Percentiles rank a stretch among this genome's conserved stretches.
Evolutionary conservation across 2,113 vertebrate species (phyloP).

Genomic region (Vulpes ferrilata): DNA sequence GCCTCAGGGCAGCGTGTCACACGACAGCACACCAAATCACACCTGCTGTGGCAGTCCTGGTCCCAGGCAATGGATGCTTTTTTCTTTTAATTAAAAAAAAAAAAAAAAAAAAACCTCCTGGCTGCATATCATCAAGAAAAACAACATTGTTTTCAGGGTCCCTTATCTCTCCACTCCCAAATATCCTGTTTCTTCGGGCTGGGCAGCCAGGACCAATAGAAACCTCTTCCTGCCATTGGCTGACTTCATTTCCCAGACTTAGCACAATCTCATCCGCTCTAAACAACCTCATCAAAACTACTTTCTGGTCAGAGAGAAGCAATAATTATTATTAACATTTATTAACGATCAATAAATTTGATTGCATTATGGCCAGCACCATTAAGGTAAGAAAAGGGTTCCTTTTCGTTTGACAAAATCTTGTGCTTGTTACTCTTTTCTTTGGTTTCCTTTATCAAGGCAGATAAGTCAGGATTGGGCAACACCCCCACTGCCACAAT

Average conservation of each 20-base stretch:
- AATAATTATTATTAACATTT: conserved; percentile 93
- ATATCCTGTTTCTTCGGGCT: conserved; percentile 97
- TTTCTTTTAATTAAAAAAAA: conserved; percentile 78
- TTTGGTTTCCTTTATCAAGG: conserved; percentile 89
- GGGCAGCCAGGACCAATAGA: conserved; percentile 95
- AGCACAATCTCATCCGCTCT: conserved; percentile 98
- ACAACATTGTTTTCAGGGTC: conserved; percentile 96
- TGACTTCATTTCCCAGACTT: conserved; percentile 98
- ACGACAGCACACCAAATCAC: conserved; percentile 84
- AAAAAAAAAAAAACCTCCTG: conserved; percentile 86
- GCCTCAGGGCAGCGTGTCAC: conserved; percentile 83
- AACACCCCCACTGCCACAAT: conserved; percentile 94
- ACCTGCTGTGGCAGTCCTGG: conserved; percentile 87
- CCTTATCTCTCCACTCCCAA: conserved; percentile 97
- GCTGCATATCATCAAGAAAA: conserved; percentile 94
- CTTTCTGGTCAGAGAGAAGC: conserved; percentile 92
- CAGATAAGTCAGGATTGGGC: conserved; percentile 92
- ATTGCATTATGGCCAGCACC: conserved; percentile 94
- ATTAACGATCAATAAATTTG: conserved; percentile 92
- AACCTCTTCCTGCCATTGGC: conserved; percentile 96
- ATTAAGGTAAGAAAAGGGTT: conserved; percentile 93
- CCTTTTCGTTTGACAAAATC: conserved; percentile 74
- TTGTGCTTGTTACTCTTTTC: conserved; percentile 75
- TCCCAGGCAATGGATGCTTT: conserved; percentile 84
- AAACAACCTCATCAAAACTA: conserved; percentile 94